These are phyloP conservation scores for Dolomedes plantarius DNA, from an alignment of 2,888 invertebrate genomes.

Conservation along the genomic window DNA sequence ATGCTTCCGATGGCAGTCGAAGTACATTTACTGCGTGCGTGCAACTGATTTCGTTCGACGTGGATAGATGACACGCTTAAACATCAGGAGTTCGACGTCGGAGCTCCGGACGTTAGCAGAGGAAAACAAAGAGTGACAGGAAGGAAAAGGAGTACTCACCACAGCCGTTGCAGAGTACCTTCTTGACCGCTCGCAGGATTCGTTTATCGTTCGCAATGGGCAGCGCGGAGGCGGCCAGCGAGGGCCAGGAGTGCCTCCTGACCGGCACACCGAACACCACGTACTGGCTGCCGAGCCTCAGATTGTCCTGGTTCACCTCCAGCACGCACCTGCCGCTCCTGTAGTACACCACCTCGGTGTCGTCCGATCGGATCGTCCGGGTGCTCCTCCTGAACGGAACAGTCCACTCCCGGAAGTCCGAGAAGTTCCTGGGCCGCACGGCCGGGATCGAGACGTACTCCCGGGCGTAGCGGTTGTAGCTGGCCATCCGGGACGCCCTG, in stretches of 20 bases:
- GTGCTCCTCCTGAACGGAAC: not conserved
- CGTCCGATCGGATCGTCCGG: conserved; percentile 15
- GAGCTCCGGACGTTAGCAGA: too few species aligned
- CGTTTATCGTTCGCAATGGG: conserved; percentile 68
- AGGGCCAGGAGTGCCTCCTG: conserved; percentile 29
- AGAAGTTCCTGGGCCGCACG: not conserved
- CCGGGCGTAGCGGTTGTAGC: not conserved
- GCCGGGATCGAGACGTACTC: not conserved
- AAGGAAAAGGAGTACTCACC: conserved; percentile 47
- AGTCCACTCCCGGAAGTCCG: not conserved
- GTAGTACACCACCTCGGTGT: conserved; percentile 55
- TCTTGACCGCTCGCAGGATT: conserved; percentile 60
- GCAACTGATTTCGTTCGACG: too few species aligned
- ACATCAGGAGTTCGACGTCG: too few species aligned
- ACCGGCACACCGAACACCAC: conserved; percentile 49
- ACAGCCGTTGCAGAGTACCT: conserved; percentile 55
- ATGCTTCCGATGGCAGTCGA: too few species aligned
- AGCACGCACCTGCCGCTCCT: conserved; percentile 38
- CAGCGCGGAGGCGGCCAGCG: conserved; percentile 59
- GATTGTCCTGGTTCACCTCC: conserved; percentile 56
- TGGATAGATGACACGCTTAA: too few species aligned
- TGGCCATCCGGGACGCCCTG: not conserved
- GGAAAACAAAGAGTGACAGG: too few species aligned
- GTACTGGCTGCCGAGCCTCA: conserved; percentile 59
- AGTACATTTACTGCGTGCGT: too few species aligned